Percentiles rank a stretch among this genome's conserved stretches.
Conservation (phyloP, 35 echinoderm and acorn worm species). For the Chiridota heheva region DNA sequence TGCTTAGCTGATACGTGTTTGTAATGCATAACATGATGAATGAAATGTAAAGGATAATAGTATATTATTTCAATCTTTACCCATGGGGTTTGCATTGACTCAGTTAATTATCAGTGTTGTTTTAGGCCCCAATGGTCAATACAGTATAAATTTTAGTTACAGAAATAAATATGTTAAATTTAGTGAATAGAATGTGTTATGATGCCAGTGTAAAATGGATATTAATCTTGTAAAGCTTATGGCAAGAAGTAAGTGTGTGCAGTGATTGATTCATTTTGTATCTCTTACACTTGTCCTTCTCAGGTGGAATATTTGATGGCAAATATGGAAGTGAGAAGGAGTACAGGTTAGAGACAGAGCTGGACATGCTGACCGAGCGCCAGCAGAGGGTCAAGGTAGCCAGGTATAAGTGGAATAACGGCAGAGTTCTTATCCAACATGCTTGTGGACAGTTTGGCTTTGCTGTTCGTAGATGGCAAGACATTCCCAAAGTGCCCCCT, state of each 20-base stretch:
- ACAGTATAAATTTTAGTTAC: not conserved
- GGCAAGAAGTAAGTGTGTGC: not conserved
- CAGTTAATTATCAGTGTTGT: not conserved
- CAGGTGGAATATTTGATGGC: conserved; percentile 77
- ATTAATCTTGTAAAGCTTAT: not conserved
- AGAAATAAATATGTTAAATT: not conserved
- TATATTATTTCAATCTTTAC: not conserved
- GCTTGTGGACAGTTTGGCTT: conserved; percentile 76
- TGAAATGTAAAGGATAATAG: too few relatives aligned
- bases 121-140: not conserved
- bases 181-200: not conserved
- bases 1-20: not conserved
- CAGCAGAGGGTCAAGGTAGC: conserved; percentile 85
- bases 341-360: conserved; percentile 76
- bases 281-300: not conserved
- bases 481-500: conserved; percentile 55
- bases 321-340: conserved; percentile 97
- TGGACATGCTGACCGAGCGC: conserved; percentile 73
- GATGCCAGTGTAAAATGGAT: not conserved
- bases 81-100: not conserved
- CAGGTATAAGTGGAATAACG: conserved; percentile 94
- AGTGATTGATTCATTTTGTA: not conserved
- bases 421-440: conserved; percentile 70
- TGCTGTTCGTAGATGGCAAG: conserved; percentile 82
- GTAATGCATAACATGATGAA: not conserved